These are phyloP conservation scores for Pocillopora meandrina DNA, from an alignment of 92 coral and sea anemone genomes.

Conservation along the genomic window DNA sequence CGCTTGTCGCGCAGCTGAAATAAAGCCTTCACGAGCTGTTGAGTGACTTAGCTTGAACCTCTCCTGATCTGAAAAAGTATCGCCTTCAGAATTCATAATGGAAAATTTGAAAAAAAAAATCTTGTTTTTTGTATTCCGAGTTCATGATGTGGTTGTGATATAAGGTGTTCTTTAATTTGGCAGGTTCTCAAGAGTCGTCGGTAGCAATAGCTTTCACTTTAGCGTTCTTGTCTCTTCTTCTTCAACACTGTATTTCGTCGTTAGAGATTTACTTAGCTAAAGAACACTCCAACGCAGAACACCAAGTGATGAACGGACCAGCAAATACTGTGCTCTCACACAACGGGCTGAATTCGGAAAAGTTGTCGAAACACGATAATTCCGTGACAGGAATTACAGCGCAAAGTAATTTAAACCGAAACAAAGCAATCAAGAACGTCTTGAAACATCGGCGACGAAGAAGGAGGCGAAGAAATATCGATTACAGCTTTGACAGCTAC, in stretches of 20 bases:
- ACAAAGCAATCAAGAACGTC: conserved; percentile 68
- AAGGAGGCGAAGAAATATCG: conserved; percentile 66
- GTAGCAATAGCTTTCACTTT: conserved; percentile 80
- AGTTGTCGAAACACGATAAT: conserved; percentile 13
- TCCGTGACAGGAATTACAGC: conserved; percentile 18
- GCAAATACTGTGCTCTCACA: neutral
- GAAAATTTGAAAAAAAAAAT: neutral
- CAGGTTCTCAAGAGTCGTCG: conserved; percentile 80
- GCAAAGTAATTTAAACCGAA: conserved; percentile 57
- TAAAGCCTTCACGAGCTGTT: no score
- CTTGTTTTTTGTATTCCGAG: neutral
- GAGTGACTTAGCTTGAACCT: no score
- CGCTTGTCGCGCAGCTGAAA: no score
- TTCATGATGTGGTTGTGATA: neutral
- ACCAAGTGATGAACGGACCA: conserved; percentile 20
- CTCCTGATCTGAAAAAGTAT: no score
- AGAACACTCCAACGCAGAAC: conserved; percentile 31
- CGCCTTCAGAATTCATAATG: no score
- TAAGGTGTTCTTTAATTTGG: neutral
- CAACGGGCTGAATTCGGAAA: conserved; percentile 19
- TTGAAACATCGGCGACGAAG: conserved; percentile 88
- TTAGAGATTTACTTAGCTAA: conserved; percentile 49
- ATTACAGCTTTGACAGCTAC: conserved; percentile 77
- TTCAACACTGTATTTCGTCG: conserved; percentile 72
- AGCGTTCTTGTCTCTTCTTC: conserved; percentile 79